Evolutionary conservation across 2,113 vertebrate species (phyloP).

Genomic region (Notechis scutatus): DNA sequence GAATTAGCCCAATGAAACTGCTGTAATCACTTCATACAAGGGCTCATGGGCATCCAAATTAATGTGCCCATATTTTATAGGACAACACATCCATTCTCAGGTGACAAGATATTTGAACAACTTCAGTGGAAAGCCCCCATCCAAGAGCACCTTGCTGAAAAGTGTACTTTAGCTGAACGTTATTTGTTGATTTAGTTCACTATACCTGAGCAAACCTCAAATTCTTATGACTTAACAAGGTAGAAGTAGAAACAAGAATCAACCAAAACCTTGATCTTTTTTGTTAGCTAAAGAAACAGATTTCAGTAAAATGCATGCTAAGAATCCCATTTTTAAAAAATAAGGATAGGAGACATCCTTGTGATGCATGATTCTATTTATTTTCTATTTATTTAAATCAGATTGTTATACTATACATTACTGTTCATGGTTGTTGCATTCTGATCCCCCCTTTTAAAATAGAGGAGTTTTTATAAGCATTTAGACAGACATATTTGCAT

Average conservation of each 20-base stretch:
- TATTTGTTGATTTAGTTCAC: conserved; percentile 6
- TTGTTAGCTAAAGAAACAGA: neutral
- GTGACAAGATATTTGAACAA: neutral
- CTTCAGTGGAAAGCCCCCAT: neutral
- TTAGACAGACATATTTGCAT: neutral
- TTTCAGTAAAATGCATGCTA: neutral
- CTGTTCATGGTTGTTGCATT: neutral
- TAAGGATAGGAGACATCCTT: neutral
- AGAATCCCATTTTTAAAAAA: neutral
- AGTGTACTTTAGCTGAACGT: conserved; percentile 40
- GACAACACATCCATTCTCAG: neutral
- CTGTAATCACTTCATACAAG: conserved; percentile 9
- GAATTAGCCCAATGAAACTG: conserved; percentile 58
- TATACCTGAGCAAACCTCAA: conserved; percentile 34
- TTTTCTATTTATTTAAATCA: neutral
- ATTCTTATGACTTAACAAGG: conserved; percentile 1
- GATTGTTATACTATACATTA: neutral
- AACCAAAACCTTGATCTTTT: neutral
- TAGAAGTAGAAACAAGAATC: neutral
- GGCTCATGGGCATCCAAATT: neutral
- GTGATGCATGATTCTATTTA: neutral
- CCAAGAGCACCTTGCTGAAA: conserved; percentile 14
- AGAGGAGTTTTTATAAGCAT: neutral
- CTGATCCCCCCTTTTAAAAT: neutral
- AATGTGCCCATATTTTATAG: neutral